phyloP scores from a whole-genome alignment of 2,888 invertebrate genomes.

The Microdon myrmicae region DNA sequence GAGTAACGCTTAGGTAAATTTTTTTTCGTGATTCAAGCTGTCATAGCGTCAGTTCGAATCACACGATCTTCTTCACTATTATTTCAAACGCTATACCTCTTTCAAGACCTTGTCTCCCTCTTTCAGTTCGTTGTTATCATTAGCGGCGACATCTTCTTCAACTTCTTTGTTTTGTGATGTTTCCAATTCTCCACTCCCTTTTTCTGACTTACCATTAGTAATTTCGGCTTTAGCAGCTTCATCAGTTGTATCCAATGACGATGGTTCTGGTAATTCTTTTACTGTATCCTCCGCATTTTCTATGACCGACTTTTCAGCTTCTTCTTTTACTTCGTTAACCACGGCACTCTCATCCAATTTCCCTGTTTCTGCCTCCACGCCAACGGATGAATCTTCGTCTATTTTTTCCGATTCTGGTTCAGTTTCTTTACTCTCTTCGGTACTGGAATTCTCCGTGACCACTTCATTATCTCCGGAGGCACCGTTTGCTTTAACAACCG shows the following conservation, averaged over 20 bases:
- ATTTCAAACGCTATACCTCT: too few relatives aligned
- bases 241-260: too few relatives aligned
- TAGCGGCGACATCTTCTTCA: slow-evolving; percentile 61
- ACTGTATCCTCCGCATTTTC: slow-evolving; percentile 3
- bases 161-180: slow-evolving; percentile 58
- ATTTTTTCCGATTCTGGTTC: too few relatives aligned
- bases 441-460: too few relatives aligned
- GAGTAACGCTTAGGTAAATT: too few relatives aligned
- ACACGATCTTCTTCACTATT: too few relatives aligned
- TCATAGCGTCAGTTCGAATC: too few relatives aligned
- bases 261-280: slow-evolving; percentile 10
- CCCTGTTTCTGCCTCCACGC: slow-evolving; percentile 16
- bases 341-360: slow-evolving; percentile 10
- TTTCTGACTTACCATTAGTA: not conserved
- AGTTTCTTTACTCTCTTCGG: too few relatives aligned
- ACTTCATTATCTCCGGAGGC: too few relatives aligned
- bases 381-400: slow-evolving; percentile 53
- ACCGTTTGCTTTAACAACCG: too few relatives aligned
- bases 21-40: too few relatives aligned
- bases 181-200: slow-evolving; percentile 2
- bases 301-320: slow-evolving; percentile 5
- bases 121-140: slow-evolving; percentile 15
- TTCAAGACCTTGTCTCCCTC: slow-evolving; percentile 50
- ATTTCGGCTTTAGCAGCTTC: slow-evolving; percentile 3
- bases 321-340: slow-evolving; percentile 14